Evolutionary conservation across 2,888 invertebrate genomes (phyloP), one percentile per base, ranked within the genome.

Genomic region (Drosophila basisetae): DNA sequence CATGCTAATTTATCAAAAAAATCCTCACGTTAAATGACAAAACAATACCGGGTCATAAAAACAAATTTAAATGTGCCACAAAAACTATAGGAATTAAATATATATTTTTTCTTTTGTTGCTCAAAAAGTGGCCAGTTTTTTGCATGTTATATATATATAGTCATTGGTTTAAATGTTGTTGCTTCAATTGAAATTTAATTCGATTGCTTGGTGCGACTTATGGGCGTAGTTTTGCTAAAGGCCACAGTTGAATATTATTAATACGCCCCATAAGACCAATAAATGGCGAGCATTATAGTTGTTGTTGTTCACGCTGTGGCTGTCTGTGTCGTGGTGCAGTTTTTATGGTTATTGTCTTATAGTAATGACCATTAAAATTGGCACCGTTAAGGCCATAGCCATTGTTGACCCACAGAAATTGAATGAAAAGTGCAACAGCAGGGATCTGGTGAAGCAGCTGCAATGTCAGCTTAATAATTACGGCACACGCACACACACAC

Each of bases 301-400:
- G 61, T 52, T 62, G 47, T n/a, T 72, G 58, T 64, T n/a, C 54
- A 30, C 47, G 37, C 28, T 52, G 58, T 22, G 30, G 28, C 30
- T 75, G 60, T 43, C 31, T 58, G 33, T 61, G 56, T 63, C 68
- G 71, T 65, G 78, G 75, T 81, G 70, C 76, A 71, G 73, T 87
- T 89, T 86, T 89, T 89, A 82, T 82, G 74, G 79, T 80, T 87
- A 83, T 89, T 84, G 70, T 78, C 85, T 70, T 77, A 70, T 83
- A 85, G 89, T 81, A 88, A 88, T 88, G 84, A 81, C 81, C 85
- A 84, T 85, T 86, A 86, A 85, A 88, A 89, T 89, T 85, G 89
- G 83, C 89, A 79, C 82, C 87, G 82, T 88, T 87, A 89, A 85
- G 77, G 71, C 65, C 73, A 58, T 22, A 25, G 43, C 65, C 37